Evolutionary conservation across 1,140 invertebrate species (phyloP).

Genomic region (Drosophila lowei): DNA sequence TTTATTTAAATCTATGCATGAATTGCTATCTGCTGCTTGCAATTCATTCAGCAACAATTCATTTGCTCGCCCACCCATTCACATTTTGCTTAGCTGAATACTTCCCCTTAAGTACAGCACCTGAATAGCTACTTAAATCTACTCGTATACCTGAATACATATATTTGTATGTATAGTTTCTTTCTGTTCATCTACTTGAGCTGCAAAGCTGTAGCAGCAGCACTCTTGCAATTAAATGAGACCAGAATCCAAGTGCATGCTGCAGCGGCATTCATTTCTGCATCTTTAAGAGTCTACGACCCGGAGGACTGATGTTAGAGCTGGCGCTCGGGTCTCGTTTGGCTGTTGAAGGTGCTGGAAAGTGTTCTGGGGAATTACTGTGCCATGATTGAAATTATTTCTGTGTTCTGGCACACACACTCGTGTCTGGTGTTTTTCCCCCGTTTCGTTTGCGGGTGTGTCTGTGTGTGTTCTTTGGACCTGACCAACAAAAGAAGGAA

Average conservation of each 20-base stretch:
- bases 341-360: constrained; percentile 27
- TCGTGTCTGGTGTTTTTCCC: constrained; percentile 10
- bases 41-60: too few relatives aligned
- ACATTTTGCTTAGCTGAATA: too few relatives aligned
- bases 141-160: too few relatives aligned
- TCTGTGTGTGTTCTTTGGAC: constrained; percentile 13
- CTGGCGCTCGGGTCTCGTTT: neutral
- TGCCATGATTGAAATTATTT: constrained; percentile 79
- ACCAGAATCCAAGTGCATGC: constrained; percentile 32
- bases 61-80: too few relatives aligned
- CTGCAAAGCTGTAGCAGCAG: constrained; percentile 14
- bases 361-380: constrained; percentile 57
- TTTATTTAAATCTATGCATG: too few relatives aligned
- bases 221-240: constrained; percentile 64
- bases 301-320: neutral
- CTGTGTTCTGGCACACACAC: constrained; percentile 50
- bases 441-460: neutral
- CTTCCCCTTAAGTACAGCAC: too few relatives aligned
- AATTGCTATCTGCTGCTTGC: too few relatives aligned
- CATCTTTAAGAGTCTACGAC: constrained; percentile 19
- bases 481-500: constrained; percentile 41
- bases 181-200: constrained; percentile 19
- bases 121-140: constrained; percentile 13
- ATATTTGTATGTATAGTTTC: neutral
- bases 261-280: constrained; percentile 11